Evolutionary conservation across 2,113 vertebrate genomes (phyloP).

Genomic region (Proterorhinus semilunaris): DNA sequence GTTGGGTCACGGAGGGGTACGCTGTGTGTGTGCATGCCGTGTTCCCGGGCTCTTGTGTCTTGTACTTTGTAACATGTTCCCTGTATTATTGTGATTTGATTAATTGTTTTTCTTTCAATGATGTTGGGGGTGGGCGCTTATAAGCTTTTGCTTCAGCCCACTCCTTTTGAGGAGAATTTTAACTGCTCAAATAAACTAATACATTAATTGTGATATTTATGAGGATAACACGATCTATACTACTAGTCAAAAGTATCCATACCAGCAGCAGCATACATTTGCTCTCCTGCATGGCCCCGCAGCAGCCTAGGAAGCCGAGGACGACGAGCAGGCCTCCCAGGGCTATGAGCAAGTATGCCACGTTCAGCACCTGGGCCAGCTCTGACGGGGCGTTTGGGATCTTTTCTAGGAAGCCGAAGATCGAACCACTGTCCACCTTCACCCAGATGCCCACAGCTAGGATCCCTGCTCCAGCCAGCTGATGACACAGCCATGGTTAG

Average conservation of each 20-base stretch:
- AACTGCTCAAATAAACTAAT: too few species aligned
- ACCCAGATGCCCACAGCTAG: constrained; percentile 82
- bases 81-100: too few species aligned
- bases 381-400: constrained; percentile 37
- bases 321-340: constrained; percentile 72
- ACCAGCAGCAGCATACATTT: constrained; percentile 80
- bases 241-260: constrained; percentile 27
- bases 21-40: too few species aligned
- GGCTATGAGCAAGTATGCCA: constrained; percentile 80
- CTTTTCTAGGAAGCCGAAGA: constrained; percentile 63
- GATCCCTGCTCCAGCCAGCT: constrained; percentile 77
- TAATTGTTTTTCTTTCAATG: too few species aligned
- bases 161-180: too few species aligned
- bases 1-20: too few species aligned
- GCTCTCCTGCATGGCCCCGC: constrained; percentile 76
- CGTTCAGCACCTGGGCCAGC: constrained; percentile 74
- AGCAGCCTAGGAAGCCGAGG: constrained; percentile 83
- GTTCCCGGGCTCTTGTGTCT: too few species aligned
- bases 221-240: too few species aligned
- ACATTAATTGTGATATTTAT: too few species aligned
- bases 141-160: too few species aligned
- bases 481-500: background rate
- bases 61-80: too few species aligned
- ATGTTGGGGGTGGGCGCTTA: too few species aligned
- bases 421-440: constrained; percentile 78